phyloP scores from a whole-genome alignment of 2,888 invertebrate genomes.

The Melipona bicolor region DNA sequence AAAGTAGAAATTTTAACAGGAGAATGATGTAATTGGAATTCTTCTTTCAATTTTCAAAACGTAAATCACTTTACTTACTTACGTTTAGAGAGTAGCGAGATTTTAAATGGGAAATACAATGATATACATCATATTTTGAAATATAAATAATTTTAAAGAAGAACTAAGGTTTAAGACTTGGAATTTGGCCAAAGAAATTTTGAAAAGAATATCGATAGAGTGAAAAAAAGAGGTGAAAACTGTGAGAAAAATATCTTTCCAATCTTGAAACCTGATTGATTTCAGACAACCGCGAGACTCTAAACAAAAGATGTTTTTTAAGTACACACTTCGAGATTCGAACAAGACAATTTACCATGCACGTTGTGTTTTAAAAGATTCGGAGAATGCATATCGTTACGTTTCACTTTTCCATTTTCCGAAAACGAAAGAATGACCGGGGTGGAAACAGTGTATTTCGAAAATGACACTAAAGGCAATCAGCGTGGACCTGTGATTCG shows the following conservation, averaged over 20 bases:
- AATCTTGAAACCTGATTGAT: no score
- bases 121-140: no score
- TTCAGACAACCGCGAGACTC: not conserved
- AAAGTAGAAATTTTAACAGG: not conserved
- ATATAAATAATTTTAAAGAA: not conserved
- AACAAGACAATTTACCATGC: not conserved
- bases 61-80: no score
- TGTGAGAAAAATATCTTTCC: no score
- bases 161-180: not conserved
- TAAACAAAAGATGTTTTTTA: not conserved
- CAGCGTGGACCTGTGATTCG: conserved; percentile 64
- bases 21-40: not conserved
- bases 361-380: not conserved
- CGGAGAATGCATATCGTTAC: not conserved
- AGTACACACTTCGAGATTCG: not conserved
- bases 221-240: no score
- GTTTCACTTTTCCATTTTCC: no score
- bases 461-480: conserved; percentile 65
- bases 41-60: not conserved
- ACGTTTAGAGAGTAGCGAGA: no score
- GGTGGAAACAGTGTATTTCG: not conserved
- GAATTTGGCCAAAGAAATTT: not conserved
- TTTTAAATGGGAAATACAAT: no score
- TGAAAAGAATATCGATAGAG: not conserved
- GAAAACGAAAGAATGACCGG: no score